Percentiles rank a stretch among this genome's conserved stretches.
Conservation (phyloP, 2,797 vertebrate species). For the Nasua narica region DNA sequence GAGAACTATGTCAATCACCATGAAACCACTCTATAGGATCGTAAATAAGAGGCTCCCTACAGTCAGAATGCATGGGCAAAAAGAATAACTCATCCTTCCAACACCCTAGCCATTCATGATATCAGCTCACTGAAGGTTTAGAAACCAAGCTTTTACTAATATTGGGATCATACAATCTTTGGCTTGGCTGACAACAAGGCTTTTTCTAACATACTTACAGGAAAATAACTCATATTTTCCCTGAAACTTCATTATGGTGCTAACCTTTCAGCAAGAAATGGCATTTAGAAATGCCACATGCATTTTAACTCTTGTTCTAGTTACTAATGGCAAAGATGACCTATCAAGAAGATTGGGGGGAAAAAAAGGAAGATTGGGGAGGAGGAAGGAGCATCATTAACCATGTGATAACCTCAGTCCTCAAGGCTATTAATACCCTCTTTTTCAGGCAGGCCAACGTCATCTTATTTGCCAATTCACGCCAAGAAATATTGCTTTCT, state of each 20-base stretch:
- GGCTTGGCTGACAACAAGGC: background rate
- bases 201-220: background rate
- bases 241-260: slow-evolving; percentile 39
- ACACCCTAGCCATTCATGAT: background rate
- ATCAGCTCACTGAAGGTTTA: background rate
- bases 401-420: slow-evolving; percentile 1
- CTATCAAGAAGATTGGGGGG: background rate
- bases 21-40: background rate
- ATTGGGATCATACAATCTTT: background rate
- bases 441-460: background rate
- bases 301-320: slow-evolving; percentile 56
- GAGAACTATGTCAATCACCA: background rate
- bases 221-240: slow-evolving; percentile 15
- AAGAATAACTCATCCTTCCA: background rate
- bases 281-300: slow-evolving; percentile 63
- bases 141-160: background rate
- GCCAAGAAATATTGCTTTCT: background rate
- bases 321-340: slow-evolving; percentile 52
- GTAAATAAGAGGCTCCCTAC: background rate
- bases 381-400: background rate
- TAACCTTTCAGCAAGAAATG: slow-evolving; percentile 60
- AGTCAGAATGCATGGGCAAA: background rate
- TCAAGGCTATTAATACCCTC: background rate
- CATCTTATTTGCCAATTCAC: background rate
- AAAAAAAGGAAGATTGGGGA: too few relatives aligned